Base-by-base conservation (phyloP, 2,888 invertebrate genomes). In the Spilarctia lutea region DNA sequence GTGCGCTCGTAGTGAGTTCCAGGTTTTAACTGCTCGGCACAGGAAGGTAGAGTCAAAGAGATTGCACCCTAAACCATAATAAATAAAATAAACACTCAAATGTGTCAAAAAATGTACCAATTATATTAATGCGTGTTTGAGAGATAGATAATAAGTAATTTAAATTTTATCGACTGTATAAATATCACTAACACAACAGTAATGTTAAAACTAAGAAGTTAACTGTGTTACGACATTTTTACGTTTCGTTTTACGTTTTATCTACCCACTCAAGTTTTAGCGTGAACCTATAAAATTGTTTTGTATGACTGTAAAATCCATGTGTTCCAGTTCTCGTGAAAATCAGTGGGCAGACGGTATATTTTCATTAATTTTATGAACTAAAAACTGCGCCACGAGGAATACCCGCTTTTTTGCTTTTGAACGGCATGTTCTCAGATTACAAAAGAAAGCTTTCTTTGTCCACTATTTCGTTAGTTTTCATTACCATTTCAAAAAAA, bases 231-330 rank as follows among this genome's bases (percentile, higher is more conserved):
- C 27, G 33, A 68, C 24, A 35, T 63, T 35, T 65, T 73, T 63
- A 73, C 35, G 68, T 45, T 35, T 48, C 27, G 27, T 33, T 35
- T 39, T 68, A 65, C 60, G 35, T 73, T 73, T 69, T 52, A 69
- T 69, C 68, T 30, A 20, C 73, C 73, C 52, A 73, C 73, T 48
- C n/a, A 33, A 68, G 35, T 33, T 35, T 24, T 39, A 71, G 30
- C 70, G 13, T 60, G 68, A 24, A 63, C 63, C 45, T 56, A 45
- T 33, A 48, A 52, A 35, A 63, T 27, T 65, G 30, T 67, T 45
- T 18, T 68, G 42, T 13, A n/a, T 20, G 39, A n/a, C 63, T 63
- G 45, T 63, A 35, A 68, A 73, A 60, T 45, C 20, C 39, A 65
- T 30, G 33, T 33, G 68, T 68, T 73, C 48, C 63, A 68, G 68